Evolutionary conservation across 1,140 invertebrate species (phyloP).

Genomic region (Hesperophylax magnus): DNA sequence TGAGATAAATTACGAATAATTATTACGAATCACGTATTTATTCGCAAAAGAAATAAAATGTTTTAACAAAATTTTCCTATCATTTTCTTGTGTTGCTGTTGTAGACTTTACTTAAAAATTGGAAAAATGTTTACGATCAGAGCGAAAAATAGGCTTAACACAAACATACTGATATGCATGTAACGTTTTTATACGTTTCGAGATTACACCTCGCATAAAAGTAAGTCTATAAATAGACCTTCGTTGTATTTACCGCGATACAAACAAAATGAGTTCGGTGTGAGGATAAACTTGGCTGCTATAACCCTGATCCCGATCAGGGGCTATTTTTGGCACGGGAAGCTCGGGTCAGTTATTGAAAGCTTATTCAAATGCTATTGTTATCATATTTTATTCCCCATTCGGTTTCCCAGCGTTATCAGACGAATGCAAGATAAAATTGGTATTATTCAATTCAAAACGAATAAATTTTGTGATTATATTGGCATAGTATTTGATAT

Average conservation of each 20-base stretch:
- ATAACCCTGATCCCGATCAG: constrained; percentile 24
- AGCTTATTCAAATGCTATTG: constrained; percentile 22
- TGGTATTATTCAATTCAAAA: too few relatives aligned
- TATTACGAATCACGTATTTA: too few relatives aligned
- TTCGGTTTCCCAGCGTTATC: too few relatives aligned
- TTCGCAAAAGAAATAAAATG: too few relatives aligned
- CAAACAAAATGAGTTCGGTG: constrained; percentile 9
- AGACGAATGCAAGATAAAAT: too few relatives aligned
- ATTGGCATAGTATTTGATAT: too few relatives aligned
- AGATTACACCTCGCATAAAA: constrained; percentile 23
- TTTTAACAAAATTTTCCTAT: too few relatives aligned
- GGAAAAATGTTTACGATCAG: background rate
- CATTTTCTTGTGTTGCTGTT: too few relatives aligned
- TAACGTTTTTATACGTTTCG: constrained; percentile 7
- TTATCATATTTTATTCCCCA: constrained; percentile 6
- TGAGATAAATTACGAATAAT: too few relatives aligned
- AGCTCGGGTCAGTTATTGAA: constrained; percentile 1
- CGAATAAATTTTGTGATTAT: too few relatives aligned
- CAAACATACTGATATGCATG: background rate
- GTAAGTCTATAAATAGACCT: constrained; percentile 13
- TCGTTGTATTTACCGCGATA: background rate
- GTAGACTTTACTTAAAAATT: too few relatives aligned
- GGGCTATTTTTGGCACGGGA: constrained; percentile 4
- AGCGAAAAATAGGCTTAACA: background rate
- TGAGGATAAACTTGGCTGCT: constrained; percentile 11